These are phyloP conservation scores for Tenodera sinensis DNA, from an alignment of 2,888 invertebrate species.

Conservation along the genomic window DNA sequence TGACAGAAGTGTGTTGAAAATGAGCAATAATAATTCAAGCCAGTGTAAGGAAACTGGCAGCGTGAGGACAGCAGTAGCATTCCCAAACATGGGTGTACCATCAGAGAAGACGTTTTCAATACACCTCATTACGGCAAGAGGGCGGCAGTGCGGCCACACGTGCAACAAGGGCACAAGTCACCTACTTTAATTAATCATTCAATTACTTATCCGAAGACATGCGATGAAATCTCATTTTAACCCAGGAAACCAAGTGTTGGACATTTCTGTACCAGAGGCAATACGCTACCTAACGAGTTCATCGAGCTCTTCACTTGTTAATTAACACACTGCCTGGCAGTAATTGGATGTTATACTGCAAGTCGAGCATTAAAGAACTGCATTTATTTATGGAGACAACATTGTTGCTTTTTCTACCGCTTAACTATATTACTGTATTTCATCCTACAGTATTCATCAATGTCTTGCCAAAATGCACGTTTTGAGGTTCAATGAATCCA, in stretches of 20 bases:
- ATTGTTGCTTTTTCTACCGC: too few species aligned
- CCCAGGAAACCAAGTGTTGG: background rate
- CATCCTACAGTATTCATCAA: too few species aligned
- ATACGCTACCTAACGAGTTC: background rate
- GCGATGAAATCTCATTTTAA: background rate
- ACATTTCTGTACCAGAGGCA: background rate
- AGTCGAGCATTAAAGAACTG: background rate
- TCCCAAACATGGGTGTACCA: background rate
- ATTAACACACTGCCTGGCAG: background rate
- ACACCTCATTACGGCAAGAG: slow-evolving; percentile 2
- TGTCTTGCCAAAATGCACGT: too few species aligned
- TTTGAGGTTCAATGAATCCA: too few species aligned
- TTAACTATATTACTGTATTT: too few species aligned
- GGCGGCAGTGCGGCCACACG: background rate
- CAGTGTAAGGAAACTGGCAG: background rate
- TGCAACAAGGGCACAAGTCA: background rate
- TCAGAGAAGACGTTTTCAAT: background rate
- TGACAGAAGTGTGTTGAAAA: too few species aligned
- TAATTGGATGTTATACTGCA: background rate
- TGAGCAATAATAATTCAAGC: too few species aligned
- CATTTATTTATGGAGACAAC: too few species aligned
- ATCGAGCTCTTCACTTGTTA: background rate
- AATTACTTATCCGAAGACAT: background rate
- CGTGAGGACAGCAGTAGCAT: background rate
- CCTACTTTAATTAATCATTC: slow-evolving; percentile 2